These are phyloP conservation scores for Spilosoma lubricipeda DNA, from an alignment of 2,888 invertebrate species.

Conservation along the genomic window DNA sequence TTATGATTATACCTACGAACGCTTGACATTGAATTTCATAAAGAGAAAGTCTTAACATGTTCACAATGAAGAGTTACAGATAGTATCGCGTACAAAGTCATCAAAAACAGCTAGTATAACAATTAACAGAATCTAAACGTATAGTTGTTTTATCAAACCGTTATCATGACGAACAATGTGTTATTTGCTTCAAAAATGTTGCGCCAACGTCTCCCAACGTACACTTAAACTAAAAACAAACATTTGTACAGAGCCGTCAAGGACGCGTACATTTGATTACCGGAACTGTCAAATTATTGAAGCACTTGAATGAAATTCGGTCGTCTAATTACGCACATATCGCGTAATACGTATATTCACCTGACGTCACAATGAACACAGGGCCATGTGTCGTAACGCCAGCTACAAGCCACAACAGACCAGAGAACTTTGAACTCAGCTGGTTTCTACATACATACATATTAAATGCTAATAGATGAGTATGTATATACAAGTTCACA, in stretches of 20 bases:
- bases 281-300: constrained; percentile 15
- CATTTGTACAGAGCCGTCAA: constrained; percentile 3
- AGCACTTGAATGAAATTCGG: constrained; percentile 21
- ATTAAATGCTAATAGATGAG: background rate
- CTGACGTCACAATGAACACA: constrained; percentile 31
- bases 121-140: background rate
- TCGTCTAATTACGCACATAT: constrained; percentile 14
- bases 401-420: background rate
- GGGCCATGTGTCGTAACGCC: constrained; percentile 10
- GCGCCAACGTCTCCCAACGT: background rate
- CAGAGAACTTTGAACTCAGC: background rate
- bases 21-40: no score
- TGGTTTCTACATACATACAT: background rate
- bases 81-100: no score
- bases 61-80: background rate
- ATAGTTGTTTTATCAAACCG: background rate
- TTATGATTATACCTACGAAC: no score
- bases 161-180: background rate
- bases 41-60: background rate
- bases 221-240: constrained; percentile 3
- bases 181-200: constrained; percentile 1
- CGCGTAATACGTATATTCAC: constrained; percentile 28
- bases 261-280: constrained; percentile 6
- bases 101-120: background rate
- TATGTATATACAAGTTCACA: background rate